Evolutionary conservation across 2,888 invertebrate species (phyloP).

Genomic region (Drosophila longiperda): DNA sequence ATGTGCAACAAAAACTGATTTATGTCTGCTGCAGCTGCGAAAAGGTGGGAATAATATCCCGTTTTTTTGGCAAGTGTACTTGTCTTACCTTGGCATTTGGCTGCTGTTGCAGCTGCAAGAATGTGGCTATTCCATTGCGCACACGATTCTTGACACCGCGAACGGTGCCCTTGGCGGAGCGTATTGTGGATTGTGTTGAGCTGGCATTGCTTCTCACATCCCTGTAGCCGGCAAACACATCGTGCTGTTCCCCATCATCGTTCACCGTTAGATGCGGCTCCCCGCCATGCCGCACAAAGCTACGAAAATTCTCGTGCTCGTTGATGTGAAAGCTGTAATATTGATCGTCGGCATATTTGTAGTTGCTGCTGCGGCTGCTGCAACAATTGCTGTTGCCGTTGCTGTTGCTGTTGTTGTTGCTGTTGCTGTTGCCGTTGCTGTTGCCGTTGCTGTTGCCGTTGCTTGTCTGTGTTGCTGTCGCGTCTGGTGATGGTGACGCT

Average conservation of each 20-base stretch:
- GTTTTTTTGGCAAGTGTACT: background rate
- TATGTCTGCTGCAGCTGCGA: background rate
- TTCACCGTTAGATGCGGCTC: slow-evolving; percentile 29
- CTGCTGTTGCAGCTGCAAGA: slow-evolving; percentile 91
- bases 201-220: slow-evolving; percentile 87
- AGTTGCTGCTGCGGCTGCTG: slow-evolving; percentile 44
- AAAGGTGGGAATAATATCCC: background rate
- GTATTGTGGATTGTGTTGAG: slow-evolving; percentile 90
- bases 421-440: background rate
- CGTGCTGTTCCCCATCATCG: slow-evolving; percentile 84
- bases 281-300: slow-evolving; percentile 58
- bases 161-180: slow-evolving; percentile 96
- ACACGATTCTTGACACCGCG: slow-evolving; percentile 97
- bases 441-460: slow-evolving; percentile 12
- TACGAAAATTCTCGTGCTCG: slow-evolving; percentile 86
- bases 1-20: background rate
- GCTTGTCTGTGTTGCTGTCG: slow-evolving; percentile 1
- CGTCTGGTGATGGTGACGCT: slow-evolving; percentile 17
- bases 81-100: slow-evolving; percentile 91
- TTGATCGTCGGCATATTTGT: slow-evolving; percentile 90
- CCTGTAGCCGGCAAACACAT: slow-evolving; percentile 92
- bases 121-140: slow-evolving; percentile 96
- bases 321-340: slow-evolving; percentile 94
- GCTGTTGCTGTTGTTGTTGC: slow-evolving; percentile 12
- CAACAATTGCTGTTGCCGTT: slow-evolving; percentile 25